A percentile compares a stretch with the other conserved stretches of the same genome.
Conservation (phyloP, 2,888 invertebrate genomes). For the Ametastegia equiseti region DNA sequence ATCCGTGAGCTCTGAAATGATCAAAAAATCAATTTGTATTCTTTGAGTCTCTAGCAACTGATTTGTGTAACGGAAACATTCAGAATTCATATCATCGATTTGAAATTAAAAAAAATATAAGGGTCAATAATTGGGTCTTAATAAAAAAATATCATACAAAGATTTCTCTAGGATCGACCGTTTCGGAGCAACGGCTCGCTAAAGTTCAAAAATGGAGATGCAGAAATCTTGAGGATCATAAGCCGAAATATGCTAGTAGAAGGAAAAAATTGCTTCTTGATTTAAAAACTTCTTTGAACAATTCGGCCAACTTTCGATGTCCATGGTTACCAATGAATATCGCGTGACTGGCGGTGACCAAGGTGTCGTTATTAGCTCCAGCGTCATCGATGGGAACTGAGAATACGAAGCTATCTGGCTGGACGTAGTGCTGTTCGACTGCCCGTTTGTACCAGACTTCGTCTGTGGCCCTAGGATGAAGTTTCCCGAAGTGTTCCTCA, state of each 20-base stretch:
- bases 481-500: conserved; percentile 83
- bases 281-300: neutral
- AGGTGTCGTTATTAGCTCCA: conserved; percentile 78
- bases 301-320: neutral
- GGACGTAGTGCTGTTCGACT: conserved; percentile 89
- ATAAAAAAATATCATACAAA: no score
- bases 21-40: no score
- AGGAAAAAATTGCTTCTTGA: conserved; percentile 68
- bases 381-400: conserved; percentile 84
- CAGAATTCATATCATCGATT: no score
- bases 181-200: no score
- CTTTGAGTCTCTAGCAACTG: no score
- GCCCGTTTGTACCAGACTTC: conserved; percentile 94
- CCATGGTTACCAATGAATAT: conserved; percentile 78
- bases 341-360: conserved; percentile 92
- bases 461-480: conserved; percentile 88
- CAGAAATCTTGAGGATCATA: no score
- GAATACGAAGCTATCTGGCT: conserved; percentile 90
- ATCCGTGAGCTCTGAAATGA: no score
- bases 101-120: no score
- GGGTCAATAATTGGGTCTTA: no score
- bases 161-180: no score
- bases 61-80: no score
- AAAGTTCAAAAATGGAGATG: no score
- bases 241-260: neutral